Percentiles rank a stretch among this genome's conserved stretches.
Conservation (phyloP, 2,797 vertebrate genomes). For the Cuculus canorus region DNA sequence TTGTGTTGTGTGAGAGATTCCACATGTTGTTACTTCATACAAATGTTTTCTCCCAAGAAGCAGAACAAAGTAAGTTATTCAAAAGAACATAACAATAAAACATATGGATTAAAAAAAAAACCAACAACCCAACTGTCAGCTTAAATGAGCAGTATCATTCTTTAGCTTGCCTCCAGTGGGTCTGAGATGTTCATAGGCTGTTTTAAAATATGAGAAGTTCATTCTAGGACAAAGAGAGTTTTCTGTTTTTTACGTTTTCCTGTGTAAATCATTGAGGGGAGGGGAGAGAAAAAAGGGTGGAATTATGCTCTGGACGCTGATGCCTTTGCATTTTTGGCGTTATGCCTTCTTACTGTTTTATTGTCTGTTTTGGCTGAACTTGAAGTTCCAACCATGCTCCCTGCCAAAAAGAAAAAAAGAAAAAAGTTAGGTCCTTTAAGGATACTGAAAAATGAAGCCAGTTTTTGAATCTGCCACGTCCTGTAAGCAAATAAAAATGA, state of each 20-base stretch:
- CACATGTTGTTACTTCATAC: slow-evolving; percentile 62
- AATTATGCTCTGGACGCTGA: slow-evolving; percentile 85
- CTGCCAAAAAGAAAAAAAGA: slow-evolving; percentile 54
- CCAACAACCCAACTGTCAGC: neutral
- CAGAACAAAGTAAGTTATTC: slow-evolving; percentile 59
- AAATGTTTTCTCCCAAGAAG: slow-evolving; percentile 51
- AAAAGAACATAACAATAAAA: slow-evolving; percentile 63
- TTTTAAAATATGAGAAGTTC: slow-evolving; percentile 80
- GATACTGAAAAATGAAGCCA: slow-evolving; percentile 73
- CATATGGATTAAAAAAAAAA: slow-evolving; percentile 55
- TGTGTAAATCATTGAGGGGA: slow-evolving; percentile 83
- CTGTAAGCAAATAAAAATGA: slow-evolving; percentile 72
- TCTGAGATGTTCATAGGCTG: slow-evolving; percentile 41
- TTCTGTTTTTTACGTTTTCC: slow-evolving; percentile 81
- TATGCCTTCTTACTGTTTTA: slow-evolving; percentile 88
- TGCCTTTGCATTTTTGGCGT: slow-evolving; percentile 89
- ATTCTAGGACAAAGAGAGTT: slow-evolving; percentile 87
- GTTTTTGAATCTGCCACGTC: slow-evolving; percentile 69
- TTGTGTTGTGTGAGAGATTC: slow-evolving; percentile 67
- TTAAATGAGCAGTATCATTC: slow-evolving; percentile 46
- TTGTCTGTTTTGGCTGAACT: slow-evolving; percentile 96
- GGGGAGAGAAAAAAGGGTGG: slow-evolving; percentile 69
- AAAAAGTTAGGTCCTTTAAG: slow-evolving; percentile 73
- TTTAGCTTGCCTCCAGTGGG: slow-evolving; percentile 47
- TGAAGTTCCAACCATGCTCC: slow-evolving; percentile 77